Conservation (phyloP, 2,888 invertebrate genomes). For the Trachelus tabidus region DNA sequence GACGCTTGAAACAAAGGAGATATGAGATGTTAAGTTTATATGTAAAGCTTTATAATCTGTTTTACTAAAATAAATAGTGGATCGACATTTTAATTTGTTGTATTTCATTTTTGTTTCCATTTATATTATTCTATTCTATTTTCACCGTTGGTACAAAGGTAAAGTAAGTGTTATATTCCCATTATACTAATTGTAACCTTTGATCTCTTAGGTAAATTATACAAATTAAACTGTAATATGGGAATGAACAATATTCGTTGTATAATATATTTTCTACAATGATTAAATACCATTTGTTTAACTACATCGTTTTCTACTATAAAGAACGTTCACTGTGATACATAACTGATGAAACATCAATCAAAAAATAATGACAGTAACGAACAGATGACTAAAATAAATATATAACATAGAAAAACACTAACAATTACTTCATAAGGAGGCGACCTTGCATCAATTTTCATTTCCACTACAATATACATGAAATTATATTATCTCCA, state of each 20-base stretch:
- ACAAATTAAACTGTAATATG: not conserved
- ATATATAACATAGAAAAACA: not conserved
- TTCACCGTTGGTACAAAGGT: not conserved
- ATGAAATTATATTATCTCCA: not conserved
- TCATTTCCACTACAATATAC: not conserved
- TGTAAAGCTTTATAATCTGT: constrained; percentile 47
- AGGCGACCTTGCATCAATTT: not conserved
- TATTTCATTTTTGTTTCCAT: not conserved
- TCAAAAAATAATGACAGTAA: not conserved
- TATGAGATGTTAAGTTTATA: constrained; percentile 31
- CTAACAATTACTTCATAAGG: not conserved
- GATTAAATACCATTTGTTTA: not conserved
- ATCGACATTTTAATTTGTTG: not conserved
- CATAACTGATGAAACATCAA: not conserved
- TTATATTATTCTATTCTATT: not conserved
- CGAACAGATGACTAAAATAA: not conserved
- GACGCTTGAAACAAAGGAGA: not conserved
- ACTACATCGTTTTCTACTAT: not conserved
- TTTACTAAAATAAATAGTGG: constrained; percentile 42
- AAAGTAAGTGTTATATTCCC: not conserved
- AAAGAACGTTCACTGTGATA: not conserved
- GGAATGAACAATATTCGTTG: not conserved
- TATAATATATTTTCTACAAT: not conserved
- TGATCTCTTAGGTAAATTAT: not conserved
- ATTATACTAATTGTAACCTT: not conserved